Conservation (phyloP, 1,140 invertebrate genomes). For the Bombus fervidus region DNA sequence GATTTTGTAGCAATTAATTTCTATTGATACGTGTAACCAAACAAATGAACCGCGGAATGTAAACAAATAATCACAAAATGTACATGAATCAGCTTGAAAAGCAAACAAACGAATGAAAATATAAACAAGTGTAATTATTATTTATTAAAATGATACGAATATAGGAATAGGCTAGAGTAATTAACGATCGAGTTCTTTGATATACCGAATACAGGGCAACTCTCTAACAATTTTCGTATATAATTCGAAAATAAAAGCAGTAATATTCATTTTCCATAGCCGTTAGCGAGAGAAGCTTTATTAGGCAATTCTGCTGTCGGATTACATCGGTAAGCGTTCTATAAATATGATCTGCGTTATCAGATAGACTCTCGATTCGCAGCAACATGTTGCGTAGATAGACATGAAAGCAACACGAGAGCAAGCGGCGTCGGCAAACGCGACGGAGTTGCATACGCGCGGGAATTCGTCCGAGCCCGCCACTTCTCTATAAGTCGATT, state of each 20-base stretch:
- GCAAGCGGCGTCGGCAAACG: background rate
- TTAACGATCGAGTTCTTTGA: too few relatives aligned
- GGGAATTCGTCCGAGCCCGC: background rate
- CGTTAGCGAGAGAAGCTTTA: background rate
- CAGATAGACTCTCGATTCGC: conserved; percentile 21
- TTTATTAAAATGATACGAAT: too few relatives aligned
- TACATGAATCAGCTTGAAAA: too few relatives aligned
- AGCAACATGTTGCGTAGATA: conserved; percentile 18
- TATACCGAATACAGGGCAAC: too few relatives aligned
- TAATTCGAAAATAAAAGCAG: background rate
- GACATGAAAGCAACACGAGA: background rate
- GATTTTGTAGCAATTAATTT: too few relatives aligned
- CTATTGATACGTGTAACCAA: too few relatives aligned
- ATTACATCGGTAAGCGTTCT: conserved; percentile 6
- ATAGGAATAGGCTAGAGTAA: too few relatives aligned
- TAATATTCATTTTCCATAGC: background rate
- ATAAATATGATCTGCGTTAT: conserved; percentile 54
- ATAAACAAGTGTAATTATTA: too few relatives aligned
- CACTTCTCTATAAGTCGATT: conserved; percentile 29
- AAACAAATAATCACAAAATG: too few relatives aligned
- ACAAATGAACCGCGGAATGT: too few relatives aligned
- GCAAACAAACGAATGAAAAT: too few relatives aligned
- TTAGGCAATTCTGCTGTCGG: background rate
- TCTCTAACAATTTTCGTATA: too few relatives aligned
- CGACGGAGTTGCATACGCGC: background rate